Evolutionary conservation across 2,888 invertebrate species (phyloP).

Genomic region (Orthosia gracilis): DNA sequence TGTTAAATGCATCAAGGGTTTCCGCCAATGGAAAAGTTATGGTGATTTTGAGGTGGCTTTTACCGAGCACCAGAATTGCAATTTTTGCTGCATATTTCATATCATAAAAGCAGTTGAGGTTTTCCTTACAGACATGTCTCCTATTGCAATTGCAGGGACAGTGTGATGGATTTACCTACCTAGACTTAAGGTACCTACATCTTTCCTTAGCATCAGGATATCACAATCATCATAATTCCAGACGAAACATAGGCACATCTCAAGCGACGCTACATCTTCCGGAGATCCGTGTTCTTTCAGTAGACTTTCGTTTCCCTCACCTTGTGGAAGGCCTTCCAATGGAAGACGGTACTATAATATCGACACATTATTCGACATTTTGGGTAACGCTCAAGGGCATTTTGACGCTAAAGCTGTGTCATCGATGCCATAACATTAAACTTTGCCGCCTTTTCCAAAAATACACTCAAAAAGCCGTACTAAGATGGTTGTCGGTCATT

Average conservation of each 20-base stretch:
- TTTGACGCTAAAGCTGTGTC: neutral
- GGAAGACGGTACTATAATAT: neutral
- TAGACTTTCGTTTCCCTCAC: neutral
- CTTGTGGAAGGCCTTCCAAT: neutral
- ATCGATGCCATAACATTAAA: slow-evolving; percentile 3
- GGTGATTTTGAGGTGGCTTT: neutral
- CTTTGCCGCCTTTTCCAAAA: slow-evolving; percentile 1
- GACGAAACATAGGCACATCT: too few species aligned
- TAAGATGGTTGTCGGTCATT: slow-evolving; percentile 25
- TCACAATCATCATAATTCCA: neutral
- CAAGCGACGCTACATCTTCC: neutral
- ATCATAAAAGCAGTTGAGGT: neutral
- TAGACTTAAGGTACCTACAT: too few species aligned
- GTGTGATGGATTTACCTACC: too few species aligned
- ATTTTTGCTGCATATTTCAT: neutral
- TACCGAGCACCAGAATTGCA: slow-evolving; percentile 1
- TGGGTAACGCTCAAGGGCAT: neutral
- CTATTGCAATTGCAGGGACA: too few species aligned
- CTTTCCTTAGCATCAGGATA: too few species aligned
- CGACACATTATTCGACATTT: neutral
- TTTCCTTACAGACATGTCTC: slow-evolving; percentile 22
- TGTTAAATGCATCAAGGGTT: slow-evolving; percentile 24
- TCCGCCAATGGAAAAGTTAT: slow-evolving; percentile 1
- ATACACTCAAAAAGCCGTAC: slow-evolving; percentile 10
- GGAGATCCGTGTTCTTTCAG: neutral